Percentiles rank a stretch among this genome's conserved stretches.
phyloP scores from a whole-genome alignment of 2,888 invertebrate species.

The Exephanes ischioxanthus region DNA sequence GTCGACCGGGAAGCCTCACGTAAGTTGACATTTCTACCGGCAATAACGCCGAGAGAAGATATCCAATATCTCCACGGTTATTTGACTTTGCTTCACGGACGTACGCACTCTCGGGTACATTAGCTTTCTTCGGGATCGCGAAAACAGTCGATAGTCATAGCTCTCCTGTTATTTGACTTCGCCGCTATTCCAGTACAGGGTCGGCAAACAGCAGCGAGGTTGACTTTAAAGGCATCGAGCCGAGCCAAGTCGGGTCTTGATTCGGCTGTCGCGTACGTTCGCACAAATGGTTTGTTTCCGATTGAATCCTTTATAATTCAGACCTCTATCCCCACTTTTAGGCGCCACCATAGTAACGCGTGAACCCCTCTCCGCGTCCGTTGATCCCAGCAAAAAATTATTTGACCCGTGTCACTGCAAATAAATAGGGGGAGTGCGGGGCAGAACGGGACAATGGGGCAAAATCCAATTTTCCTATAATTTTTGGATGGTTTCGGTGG shows the following conservation, averaged over 20 bases:
- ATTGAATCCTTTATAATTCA: too few relatives aligned
- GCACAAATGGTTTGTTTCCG: too few relatives aligned
- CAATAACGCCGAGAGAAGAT: constrained; percentile 34
- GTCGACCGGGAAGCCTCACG: constrained; percentile 16
- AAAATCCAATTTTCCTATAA: too few relatives aligned
- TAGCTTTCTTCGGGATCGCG: not conserved
- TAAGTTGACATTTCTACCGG: constrained; percentile 42
- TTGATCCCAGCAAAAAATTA: too few relatives aligned
- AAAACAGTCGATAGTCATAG: not conserved
- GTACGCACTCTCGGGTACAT: not conserved
- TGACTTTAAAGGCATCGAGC: not conserved
- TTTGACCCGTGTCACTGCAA: too few relatives aligned
- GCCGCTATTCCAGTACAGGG: not conserved
- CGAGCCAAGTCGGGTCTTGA: not conserved
- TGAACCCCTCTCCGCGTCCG: too few relatives aligned
- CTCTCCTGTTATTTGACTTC: not conserved
- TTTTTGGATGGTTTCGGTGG: too few relatives aligned
- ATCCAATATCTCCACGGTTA: not conserved
- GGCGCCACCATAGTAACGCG: too few relatives aligned
- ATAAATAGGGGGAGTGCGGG: too few relatives aligned
- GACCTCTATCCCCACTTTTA: too few relatives aligned
- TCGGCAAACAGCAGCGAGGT: not conserved
- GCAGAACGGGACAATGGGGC: too few relatives aligned
- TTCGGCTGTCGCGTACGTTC: too few relatives aligned
- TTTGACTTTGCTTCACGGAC: constrained; percentile 29